Evolutionary conservation across 2,113 vertebrate genomes (phyloP).

Genomic region (Lophura nycthemera): DNA sequence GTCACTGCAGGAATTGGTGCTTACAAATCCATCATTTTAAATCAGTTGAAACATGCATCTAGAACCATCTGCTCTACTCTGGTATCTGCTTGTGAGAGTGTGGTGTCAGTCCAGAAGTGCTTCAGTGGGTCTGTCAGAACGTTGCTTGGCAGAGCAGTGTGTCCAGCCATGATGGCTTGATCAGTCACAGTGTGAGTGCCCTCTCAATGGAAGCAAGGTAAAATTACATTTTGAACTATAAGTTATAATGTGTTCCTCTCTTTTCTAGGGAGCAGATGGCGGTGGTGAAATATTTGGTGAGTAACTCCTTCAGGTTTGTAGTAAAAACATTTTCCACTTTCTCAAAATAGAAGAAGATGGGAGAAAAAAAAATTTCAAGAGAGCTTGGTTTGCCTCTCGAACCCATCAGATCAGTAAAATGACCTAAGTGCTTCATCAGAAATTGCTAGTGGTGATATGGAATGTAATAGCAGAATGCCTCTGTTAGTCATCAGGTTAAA

Average conservation of each 20-base stretch:
- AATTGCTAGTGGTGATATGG: background rate
- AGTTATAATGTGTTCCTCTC: constrained; percentile 1
- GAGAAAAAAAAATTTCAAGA: background rate
- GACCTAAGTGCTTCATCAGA: background rate
- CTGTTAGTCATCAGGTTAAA: background rate
- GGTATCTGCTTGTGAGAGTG: background rate
- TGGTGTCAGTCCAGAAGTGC: background rate
- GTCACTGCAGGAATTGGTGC: background rate
- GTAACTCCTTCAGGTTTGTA: background rate
- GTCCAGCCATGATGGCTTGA: rapidly evolving
- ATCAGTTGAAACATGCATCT: background rate
- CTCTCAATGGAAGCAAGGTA: background rate
- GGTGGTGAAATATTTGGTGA: constrained; percentile 65
- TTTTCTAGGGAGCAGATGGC: constrained; percentile 65
- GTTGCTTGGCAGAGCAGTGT: background rate
- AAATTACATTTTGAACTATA: background rate
- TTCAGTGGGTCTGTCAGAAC: background rate
- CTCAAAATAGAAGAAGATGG: background rate
- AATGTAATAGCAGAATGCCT: background rate
- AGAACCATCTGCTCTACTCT: background rate
- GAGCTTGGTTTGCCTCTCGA: background rate
- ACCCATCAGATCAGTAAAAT: background rate
- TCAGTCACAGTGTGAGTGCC: rapidly evolving
- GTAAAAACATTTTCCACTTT: background rate
- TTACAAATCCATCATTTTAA: background rate